These are phyloP conservation scores for Todiramphus saurophagus DNA, from an alignment of 2,113 vertebrate species.

Conservation along the genomic window DNA sequence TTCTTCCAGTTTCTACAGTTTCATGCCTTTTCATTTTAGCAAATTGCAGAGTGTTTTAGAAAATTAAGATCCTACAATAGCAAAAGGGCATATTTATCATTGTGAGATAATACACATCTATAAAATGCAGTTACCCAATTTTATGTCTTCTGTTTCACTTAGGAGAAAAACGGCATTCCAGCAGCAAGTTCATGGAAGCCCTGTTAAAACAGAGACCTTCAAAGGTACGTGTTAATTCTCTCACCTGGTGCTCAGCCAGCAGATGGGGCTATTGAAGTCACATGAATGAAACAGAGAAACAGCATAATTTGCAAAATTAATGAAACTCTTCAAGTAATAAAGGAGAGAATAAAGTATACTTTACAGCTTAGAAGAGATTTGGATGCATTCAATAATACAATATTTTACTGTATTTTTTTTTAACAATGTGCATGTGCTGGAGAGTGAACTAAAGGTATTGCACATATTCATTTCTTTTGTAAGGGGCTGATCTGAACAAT, in stretches of 20 bases:
- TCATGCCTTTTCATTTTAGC: background rate
- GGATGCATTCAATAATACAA: background rate
- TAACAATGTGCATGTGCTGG: background rate
- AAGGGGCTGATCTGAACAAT: background rate
- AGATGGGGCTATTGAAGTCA: conserved; percentile 66
- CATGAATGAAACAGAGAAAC: conserved; percentile 29
- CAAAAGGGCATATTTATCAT: background rate
- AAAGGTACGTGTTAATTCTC: background rate
- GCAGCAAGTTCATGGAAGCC: background rate
- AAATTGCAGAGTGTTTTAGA: background rate
- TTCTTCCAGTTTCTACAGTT: background rate
- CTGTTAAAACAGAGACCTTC: conserved; percentile 5
- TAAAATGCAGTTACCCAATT: background rate
- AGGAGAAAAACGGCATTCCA: background rate
- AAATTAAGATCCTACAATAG: background rate
- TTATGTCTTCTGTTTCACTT: background rate
- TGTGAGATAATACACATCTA: background rate
- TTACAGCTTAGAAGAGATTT: background rate
- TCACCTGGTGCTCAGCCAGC: conserved; percentile 40
- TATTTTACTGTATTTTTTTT: background rate
- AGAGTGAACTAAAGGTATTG: background rate
- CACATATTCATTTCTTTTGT: background rate
- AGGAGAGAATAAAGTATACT: background rate
- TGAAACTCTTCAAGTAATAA: background rate
- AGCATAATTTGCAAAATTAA: conserved; percentile 20